These are phyloP conservation scores for Hylaeus anthracinus DNA, from an alignment of 1,140 invertebrate species.

Conservation along the genomic window DNA sequence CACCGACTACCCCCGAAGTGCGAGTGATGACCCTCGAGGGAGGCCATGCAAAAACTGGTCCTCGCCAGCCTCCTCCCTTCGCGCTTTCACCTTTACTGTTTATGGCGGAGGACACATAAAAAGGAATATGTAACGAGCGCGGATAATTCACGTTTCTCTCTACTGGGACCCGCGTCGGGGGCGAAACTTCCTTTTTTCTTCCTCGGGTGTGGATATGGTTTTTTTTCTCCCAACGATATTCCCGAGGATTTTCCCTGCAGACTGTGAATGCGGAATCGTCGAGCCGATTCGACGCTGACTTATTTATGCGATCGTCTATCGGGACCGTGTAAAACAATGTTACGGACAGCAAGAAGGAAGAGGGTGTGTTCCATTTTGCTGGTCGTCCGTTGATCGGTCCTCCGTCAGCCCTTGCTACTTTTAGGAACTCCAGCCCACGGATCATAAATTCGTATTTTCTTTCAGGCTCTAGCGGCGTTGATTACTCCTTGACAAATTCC, in stretches of 20 bases:
- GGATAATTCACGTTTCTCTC: constrained; percentile 76
- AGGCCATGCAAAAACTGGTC: constrained; percentile 74
- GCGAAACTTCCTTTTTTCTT: constrained; percentile 1
- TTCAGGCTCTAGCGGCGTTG: neutral
- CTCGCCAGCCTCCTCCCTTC: constrained; percentile 43
- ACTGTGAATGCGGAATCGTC: constrained; percentile 73
- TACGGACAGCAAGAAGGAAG: constrained; percentile 32
- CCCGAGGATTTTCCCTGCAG: constrained; percentile 70
- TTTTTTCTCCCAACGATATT: constrained; percentile 43
- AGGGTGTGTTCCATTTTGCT: neutral
- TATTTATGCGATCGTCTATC: constrained; percentile 76
- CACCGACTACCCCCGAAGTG: constrained; percentile 75
- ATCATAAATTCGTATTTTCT: constrained; percentile 19
- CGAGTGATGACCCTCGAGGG: constrained; percentile 80
- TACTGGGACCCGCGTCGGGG: neutral
- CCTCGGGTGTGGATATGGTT: neutral
- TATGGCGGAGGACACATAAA: constrained; percentile 77
- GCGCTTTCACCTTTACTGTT: constrained; percentile 68
- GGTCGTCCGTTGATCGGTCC: neutral
- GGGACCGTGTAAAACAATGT: constrained; percentile 72
- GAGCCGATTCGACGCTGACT: constrained; percentile 68
- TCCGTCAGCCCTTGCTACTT: neutral
- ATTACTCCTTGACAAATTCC: neutral
- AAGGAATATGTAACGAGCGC: constrained; percentile 80
- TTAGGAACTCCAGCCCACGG: neutral